Conservation (phyloP, 2,113 vertebrate genomes). For the Brienomyrus longianalis region DNA sequence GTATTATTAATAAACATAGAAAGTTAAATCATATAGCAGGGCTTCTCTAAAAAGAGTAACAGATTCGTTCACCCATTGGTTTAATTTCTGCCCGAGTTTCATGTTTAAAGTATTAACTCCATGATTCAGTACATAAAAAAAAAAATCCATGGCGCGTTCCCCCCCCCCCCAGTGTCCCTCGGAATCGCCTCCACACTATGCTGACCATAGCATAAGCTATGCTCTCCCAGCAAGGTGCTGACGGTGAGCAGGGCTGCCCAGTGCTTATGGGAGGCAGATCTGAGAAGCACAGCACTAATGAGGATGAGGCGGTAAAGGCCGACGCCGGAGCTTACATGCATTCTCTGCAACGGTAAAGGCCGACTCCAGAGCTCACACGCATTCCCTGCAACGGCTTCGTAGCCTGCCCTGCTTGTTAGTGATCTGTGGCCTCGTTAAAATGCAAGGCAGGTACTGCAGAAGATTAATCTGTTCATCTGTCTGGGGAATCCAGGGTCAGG, state of each 20-base stretch:
- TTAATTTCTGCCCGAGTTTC: not conserved
- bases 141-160: not conserved
- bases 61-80: not conserved
- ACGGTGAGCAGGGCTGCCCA: not conserved
- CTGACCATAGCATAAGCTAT: not conserved
- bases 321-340: not conserved
- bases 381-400: not conserved
- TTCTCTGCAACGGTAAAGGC: not conserved
- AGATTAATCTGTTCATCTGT: conserved; percentile 43
- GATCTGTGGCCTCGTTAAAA: conserved; percentile 35
- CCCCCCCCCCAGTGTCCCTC: not conserved
- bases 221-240: not conserved
- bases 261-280: not conserved
- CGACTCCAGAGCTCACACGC: not conserved
- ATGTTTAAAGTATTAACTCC: not conserved
- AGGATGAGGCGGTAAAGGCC: not conserved
- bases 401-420: conserved; percentile 22
- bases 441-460: conserved; percentile 46
- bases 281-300: not conserved
- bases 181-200: not conserved
- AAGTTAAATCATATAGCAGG: not conserved
- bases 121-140: not conserved
- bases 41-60: not conserved
- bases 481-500: conserved; percentile 23
- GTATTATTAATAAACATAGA: not conserved